These are phyloP conservation scores for Eleginops maclovinus DNA, from an alignment of 2,113 vertebrate genomes.

Conservation along the genomic window DNA sequence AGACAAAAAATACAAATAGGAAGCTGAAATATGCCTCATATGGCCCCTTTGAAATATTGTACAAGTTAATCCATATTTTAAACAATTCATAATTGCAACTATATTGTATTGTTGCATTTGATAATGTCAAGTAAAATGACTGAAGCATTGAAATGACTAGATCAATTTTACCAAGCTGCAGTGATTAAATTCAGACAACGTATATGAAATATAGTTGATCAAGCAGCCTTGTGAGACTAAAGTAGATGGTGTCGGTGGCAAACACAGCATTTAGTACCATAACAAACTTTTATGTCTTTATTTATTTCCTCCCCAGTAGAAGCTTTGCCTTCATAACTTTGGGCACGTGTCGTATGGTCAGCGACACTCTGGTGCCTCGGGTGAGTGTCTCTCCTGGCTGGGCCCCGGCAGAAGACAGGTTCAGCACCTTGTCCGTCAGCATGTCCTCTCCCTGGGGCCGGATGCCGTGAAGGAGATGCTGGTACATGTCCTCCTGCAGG, in stretches of 20 bases:
- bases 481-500: constrained; percentile 87
- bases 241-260: not conserved
- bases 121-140: not conserved
- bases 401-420: constrained; percentile 68
- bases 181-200: not conserved
- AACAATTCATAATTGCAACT: not conserved
- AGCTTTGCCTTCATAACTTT: constrained; percentile 86
- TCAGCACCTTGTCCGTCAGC: constrained; percentile 80
- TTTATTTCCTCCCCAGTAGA: constrained; percentile 81
- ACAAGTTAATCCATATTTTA: too few relatives aligned
- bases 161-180: not conserved
- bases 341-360: constrained; percentile 91
- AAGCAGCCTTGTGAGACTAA: too few relatives aligned
- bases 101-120: not conserved
- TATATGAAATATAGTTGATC: too few relatives aligned
- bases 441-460: constrained; percentile 68
- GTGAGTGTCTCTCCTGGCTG: constrained; percentile 75
- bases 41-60: too few relatives aligned
- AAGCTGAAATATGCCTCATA: too few relatives aligned
- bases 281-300: not conserved
- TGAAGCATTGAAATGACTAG: not conserved
- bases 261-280: not conserved
- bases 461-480: constrained; percentile 88
- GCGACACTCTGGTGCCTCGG: constrained; percentile 87
- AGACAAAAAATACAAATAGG: too few relatives aligned